phyloP scores from a whole-genome alignment of 2,888 invertebrate genomes.

The Hemithea aestivaria region DNA sequence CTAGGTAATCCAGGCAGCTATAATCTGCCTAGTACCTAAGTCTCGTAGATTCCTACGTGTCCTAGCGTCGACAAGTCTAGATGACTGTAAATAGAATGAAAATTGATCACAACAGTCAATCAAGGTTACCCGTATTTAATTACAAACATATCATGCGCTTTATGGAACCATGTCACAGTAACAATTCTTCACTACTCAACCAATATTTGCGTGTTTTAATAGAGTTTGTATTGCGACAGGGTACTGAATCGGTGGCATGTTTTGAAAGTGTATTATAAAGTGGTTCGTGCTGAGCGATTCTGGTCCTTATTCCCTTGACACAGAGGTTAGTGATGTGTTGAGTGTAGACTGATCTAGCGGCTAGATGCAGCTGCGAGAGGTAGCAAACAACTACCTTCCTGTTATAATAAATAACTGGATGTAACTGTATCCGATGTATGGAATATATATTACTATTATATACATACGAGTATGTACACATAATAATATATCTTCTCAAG shows the following conservation, averaged over 20 bases:
- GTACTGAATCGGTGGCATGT: background rate
- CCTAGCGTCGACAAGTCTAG: conserved; percentile 1
- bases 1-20: too few species aligned
- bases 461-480: too few species aligned
- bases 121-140: conserved; percentile 11
- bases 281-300: background rate
- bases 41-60: too few species aligned
- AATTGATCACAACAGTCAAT: conserved; percentile 7
- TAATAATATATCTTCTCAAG: too few species aligned
- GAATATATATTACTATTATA: background rate
- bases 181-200: background rate
- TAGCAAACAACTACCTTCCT: conserved; percentile 5
- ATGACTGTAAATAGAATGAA: background rate
- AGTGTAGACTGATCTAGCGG: background rate
- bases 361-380: conserved; percentile 3
- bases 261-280: background rate
- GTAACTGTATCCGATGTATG: conserved; percentile 6
- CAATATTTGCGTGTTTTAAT: background rate
- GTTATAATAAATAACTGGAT: conserved; percentile 3
- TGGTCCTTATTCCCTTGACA: background rate
- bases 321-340: conserved; percentile 4
- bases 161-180: conserved; percentile 1
- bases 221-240: background rate
- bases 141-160: too few species aligned
- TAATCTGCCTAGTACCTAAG: too few species aligned